Evolutionary conservation across 2,113 vertebrate genomes (phyloP).

Genomic region (Dermatemys mawii): DNA sequence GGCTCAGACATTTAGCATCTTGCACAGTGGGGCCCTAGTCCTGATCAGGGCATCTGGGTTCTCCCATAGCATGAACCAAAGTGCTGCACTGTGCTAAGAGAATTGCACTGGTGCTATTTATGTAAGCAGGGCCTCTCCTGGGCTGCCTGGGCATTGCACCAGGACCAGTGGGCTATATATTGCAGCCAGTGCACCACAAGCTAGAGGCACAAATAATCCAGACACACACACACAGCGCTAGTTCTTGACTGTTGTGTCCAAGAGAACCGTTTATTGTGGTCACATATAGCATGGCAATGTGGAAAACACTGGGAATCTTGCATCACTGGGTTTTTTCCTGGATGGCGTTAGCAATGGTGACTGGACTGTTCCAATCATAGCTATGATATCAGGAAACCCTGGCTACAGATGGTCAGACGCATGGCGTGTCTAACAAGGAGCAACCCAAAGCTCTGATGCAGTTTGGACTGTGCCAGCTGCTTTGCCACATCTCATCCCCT

Average conservation of each 20-base stretch:
- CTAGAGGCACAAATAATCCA: neutral
- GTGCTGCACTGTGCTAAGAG: neutral
- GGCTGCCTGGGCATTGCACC: neutral
- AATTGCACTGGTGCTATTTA: neutral
- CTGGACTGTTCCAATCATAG: neutral
- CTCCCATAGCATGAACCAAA: neutral
- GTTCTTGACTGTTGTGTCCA: neutral
- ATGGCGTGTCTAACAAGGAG: neutral
- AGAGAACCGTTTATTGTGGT: constrained; percentile 60
- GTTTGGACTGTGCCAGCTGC: neutral
- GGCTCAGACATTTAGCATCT: neutral
- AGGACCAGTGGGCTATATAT: neutral
- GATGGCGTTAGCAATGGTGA: constrained; percentile 1
- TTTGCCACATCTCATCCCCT: neutral
- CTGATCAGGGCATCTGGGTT: neutral
- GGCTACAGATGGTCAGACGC: neutral
- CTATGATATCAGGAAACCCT: neutral
- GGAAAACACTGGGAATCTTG: constrained; percentile 44
- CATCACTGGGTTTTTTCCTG: constrained; percentile 34
- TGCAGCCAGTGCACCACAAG: neutral
- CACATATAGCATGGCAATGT: constrained; percentile 50
- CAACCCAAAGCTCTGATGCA: neutral
- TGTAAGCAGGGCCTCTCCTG: neutral
- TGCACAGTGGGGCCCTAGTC: accelerated
- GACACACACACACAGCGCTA: neutral